Percentiles rank a stretch among this genome's conserved stretches.
These are phyloP conservation scores for Nephrotoma guestfalica DNA, from an alignment of 2,888 invertebrate genomes.

Conservation along the genomic window DNA sequence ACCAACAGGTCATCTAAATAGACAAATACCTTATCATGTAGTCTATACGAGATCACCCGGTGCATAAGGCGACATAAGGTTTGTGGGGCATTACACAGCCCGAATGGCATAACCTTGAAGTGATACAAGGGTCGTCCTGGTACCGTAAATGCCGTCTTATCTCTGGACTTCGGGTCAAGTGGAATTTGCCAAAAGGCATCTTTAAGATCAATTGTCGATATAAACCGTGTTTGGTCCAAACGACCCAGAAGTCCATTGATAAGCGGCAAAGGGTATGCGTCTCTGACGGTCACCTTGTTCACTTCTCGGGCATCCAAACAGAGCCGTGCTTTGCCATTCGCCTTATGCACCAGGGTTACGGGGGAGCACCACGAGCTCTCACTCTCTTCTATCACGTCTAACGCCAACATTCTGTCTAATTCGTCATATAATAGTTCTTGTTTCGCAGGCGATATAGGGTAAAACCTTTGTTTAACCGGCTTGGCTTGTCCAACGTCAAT, in stretches of 20 bases:
- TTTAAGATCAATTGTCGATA: background rate
- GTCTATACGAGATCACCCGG: background rate
- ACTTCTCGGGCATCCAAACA: background rate
- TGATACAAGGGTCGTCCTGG: background rate
- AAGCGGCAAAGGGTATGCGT: background rate
- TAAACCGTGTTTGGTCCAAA: background rate
- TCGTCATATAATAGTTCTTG: background rate
- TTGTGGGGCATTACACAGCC: background rate
- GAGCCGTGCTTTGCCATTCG: background rate
- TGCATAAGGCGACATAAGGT: background rate
- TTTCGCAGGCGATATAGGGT: background rate
- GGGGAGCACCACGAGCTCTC: no score
- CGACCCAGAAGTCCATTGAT: background rate
- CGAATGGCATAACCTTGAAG: background rate
- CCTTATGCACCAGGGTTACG: no score
- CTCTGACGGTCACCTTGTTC: background rate
- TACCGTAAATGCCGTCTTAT: background rate
- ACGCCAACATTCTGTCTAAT: background rate
- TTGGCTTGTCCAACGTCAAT: background rate
- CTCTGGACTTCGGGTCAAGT: background rate
- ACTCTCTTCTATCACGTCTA: background rate
- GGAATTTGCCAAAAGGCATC: background rate
- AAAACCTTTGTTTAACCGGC: background rate
- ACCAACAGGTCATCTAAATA: no score
- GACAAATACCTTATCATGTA: no score